These are phyloP conservation scores for Chaetoderma sp. DNA, from an alignment of 2,888 invertebrate species.

Conservation along the genomic window DNA sequence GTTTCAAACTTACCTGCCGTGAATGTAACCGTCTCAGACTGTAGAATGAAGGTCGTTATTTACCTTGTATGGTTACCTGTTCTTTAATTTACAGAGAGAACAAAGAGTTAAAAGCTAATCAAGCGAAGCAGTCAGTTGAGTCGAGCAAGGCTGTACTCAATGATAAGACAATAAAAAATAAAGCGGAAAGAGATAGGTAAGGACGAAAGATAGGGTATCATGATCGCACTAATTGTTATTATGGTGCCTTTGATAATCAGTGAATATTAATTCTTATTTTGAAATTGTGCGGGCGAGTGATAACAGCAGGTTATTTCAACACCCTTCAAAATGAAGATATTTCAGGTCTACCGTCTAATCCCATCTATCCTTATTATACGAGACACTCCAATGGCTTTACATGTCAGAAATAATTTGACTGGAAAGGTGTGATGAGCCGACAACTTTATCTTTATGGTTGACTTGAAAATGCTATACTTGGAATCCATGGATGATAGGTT, in stretches of 20 bases:
- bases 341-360: neutral
- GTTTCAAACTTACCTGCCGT: no score
- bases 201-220: neutral
- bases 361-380: neutral
- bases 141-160: constrained; percentile 94
- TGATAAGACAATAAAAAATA: constrained; percentile 95
- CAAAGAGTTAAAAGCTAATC: constrained; percentile 94
- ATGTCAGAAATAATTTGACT: no score
- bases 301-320: neutral
- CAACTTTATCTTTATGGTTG: no score
- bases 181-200: constrained; percentile 90
- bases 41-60: no score
- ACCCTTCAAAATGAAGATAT: neutral
- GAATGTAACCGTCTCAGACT: no score
- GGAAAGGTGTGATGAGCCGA: no score
- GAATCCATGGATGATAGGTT: no score
- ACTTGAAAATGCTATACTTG: no score
- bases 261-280: neutral
- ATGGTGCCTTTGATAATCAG: neutral
- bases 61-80: no score
- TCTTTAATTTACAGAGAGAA: constrained; percentile 77
- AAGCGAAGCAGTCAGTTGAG: constrained; percentile 97
- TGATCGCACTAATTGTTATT: neutral
- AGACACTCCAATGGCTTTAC: no score
- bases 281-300: neutral